Base-by-base conservation (phyloP, 2,797 vertebrate genomes). In the Tamandua tetradactyla region DNA sequence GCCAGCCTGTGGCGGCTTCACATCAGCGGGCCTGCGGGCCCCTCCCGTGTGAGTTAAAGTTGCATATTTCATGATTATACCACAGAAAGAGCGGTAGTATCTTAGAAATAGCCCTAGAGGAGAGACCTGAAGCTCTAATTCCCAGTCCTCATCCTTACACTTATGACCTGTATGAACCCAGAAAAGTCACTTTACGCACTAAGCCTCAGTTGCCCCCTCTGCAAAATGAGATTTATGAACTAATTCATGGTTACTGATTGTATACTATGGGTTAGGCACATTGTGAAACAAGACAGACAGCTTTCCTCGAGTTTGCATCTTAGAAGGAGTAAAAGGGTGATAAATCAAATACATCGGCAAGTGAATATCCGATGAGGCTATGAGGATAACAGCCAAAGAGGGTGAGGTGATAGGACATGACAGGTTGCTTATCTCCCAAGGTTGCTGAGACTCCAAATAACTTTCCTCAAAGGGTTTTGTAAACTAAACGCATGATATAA, bases 401-500 rank as follows among this genome's bases (percentile, higher is more conserved):
- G n/a, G 25, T 22, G 40, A 10, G 37, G 12, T 1, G 11, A 23
- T 6, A 30, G 37, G 57, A 40, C 11, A 0, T 0, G 18, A 17
- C 20, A n/a, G 59, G 40, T 5, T 14, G 18, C 87, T 44, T 62
- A 6, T 49, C 49, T 80, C 59, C 47, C 61, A 13, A 55, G 3
- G 11, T 57, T 57, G 37, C 59, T 7, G 61, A 74, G 42, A 35
- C 78, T 85, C 57, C 78, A 30, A 22, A 57, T 47, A 57, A 32
- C n/a, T 62, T 66, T 87, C 79, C 62, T 35, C 37, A 27, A 68
- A 90, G 78, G 7, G 2, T 52, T 59, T 83, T 30, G 13, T 52
- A 87, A 92, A 90, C 42, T 15, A 20, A 78, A 80, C 64, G 62
- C 9, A 44, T 37, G 23, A 47, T 52, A 83, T 74, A 87, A 88